These are phyloP conservation scores for Vespertilio murinus DNA, from an alignment of 2,797 vertebrate species.

Conservation along the genomic window DNA sequence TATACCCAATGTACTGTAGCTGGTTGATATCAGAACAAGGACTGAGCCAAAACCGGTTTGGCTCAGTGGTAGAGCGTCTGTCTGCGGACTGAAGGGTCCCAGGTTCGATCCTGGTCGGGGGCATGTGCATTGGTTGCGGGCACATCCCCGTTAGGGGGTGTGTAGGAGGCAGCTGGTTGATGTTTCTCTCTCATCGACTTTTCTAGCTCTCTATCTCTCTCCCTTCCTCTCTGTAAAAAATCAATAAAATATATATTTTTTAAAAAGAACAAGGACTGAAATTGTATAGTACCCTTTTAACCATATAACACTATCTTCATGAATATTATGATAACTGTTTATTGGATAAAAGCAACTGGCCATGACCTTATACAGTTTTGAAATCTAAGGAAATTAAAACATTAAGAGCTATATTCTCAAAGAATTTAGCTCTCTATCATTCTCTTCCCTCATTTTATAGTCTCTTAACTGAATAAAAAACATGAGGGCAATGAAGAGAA, in stretches of 20 bases:
- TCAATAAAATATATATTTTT: no score
- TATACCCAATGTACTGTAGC: background rate
- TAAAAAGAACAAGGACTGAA: background rate
- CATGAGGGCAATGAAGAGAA: background rate
- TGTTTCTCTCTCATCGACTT: no score
- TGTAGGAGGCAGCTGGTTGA: no score
- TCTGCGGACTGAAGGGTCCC: no score
- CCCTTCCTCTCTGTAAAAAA: no score
- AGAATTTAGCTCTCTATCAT: background rate
- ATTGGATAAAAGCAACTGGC: constrained; percentile 27
- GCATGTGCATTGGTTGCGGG: no score
- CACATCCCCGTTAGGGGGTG: no score
- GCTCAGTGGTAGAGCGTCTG: no score
- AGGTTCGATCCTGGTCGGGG: no score
- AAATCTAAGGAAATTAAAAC: constrained; percentile 39
- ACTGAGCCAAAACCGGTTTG: no score
- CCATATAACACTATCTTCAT: background rate
- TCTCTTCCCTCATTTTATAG: background rate
- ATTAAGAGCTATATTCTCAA: background rate
- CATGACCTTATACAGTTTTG: background rate
- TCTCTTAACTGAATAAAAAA: constrained; percentile 20
- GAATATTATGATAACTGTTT: background rate
- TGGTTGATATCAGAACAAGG: background rate
- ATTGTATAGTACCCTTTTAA: background rate
- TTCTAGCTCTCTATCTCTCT: no score